Evolutionary conservation across 2,113 vertebrate species (phyloP).

Genomic region (cattle (Bos taurus)): ARS-UCD2.0 NC_037333.1:42396501-42397000

Average conservation of each 20-base stretch:
- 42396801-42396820: not conserved
- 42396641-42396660: not conserved
- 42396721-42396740: not conserved
- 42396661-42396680: not conserved
- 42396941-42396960: not conserved
- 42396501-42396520: not conserved
- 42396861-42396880: not conserved
- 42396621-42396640: not conserved
- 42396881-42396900: not conserved
- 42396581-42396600: not conserved
- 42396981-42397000: not conserved
- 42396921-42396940: not conserved
- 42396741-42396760: not conserved
- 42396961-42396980: not conserved
- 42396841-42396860: not conserved
- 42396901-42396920: not conserved
- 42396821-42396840: not conserved
- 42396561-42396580: not conserved
- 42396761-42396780: not conserved
- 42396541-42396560: not conserved
- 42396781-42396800: not conserved
- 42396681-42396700: not conserved
- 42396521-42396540: not conserved
- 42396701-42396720: not conserved
- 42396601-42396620: not conserved